Evolutionary conservation across 2,113 vertebrate species (phyloP).

Genomic region (Rhinichthys klamathensis): DNA sequence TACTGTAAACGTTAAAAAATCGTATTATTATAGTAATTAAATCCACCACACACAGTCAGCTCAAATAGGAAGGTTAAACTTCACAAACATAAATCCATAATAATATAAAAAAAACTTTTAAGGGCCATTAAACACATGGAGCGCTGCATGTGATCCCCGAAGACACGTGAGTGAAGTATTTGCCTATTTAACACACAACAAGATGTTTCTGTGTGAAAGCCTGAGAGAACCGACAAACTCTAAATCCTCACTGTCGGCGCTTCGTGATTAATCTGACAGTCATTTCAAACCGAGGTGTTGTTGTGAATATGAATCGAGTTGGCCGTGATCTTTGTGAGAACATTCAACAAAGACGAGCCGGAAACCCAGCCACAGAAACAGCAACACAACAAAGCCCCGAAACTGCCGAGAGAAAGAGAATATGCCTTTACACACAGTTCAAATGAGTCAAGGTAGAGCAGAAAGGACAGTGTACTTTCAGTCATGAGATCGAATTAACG

Average conservation of each 20-base stretch:
- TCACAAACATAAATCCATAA: neutral
- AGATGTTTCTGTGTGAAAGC: neutral
- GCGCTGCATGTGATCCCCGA: neutral
- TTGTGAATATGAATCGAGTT: slow-evolving; percentile 17
- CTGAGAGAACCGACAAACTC: slow-evolving; percentile 10
- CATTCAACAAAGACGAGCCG: neutral
- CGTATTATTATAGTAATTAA: no score
- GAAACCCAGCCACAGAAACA: neutral
- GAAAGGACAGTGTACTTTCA: neutral
- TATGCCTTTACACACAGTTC: neutral
- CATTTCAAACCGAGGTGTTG: slow-evolving; percentile 13
- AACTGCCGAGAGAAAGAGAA: neutral
- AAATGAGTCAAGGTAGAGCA: neutral
- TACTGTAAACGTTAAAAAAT: no score
- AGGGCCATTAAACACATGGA: no score
- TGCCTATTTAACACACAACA: slow-evolving; percentile 1
- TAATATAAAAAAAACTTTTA: no score
- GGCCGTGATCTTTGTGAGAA: neutral
- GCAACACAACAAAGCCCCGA: neutral
- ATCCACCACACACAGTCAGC: no score
- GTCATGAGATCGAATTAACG: no score
- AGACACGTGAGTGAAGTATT: neutral
- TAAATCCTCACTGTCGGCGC: neutral
- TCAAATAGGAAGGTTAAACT: no score
- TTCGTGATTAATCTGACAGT: slow-evolving; percentile 39